Evolutionary conservation across 2,888 invertebrate species (phyloP).

Genomic region (Eulithis testata): DNA sequence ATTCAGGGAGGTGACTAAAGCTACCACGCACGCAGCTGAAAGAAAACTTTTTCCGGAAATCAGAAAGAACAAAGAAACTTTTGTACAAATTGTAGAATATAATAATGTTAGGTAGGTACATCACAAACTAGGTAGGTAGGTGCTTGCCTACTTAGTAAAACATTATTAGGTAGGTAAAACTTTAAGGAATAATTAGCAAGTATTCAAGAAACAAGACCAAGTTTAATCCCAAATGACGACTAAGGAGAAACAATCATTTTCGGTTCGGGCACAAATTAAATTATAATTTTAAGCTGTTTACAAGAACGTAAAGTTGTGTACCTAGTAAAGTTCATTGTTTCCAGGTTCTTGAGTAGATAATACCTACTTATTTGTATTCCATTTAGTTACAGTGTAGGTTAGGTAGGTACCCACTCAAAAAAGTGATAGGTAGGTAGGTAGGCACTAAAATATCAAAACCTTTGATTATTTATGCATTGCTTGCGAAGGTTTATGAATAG

Average conservation of each 20-base stretch:
- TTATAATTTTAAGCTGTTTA: constrained; percentile 31
- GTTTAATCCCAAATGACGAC: constrained; percentile 27
- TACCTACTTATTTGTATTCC: not conserved
- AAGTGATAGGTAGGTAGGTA: too few species aligned
- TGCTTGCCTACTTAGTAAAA: constrained; percentile 1
- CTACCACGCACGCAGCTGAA: too few species aligned
- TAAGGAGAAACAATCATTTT: constrained; percentile 30
- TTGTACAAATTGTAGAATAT: not conserved
- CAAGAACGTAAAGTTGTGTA: constrained; percentile 21
- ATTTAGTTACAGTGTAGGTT: not conserved
- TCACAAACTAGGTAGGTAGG: not conserved
- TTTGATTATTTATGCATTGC: too few species aligned
- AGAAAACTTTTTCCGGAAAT: too few species aligned
- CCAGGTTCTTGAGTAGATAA: constrained; percentile 16
- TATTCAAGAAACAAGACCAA: constrained; percentile 18
- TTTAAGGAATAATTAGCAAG: constrained; percentile 18
- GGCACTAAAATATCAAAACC: too few species aligned
- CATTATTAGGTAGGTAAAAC: constrained; percentile 10
- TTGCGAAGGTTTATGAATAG: too few species aligned
- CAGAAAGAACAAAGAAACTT: not conserved
- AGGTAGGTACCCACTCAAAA: not conserved
- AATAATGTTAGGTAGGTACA: constrained; percentile 1
- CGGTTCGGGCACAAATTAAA: constrained; percentile 27
- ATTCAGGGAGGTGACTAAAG: too few species aligned
- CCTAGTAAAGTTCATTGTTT: constrained; percentile 19